phyloP scores from a whole-genome alignment of 2,888 invertebrate species.

The Diabrotica balteata region DNA sequence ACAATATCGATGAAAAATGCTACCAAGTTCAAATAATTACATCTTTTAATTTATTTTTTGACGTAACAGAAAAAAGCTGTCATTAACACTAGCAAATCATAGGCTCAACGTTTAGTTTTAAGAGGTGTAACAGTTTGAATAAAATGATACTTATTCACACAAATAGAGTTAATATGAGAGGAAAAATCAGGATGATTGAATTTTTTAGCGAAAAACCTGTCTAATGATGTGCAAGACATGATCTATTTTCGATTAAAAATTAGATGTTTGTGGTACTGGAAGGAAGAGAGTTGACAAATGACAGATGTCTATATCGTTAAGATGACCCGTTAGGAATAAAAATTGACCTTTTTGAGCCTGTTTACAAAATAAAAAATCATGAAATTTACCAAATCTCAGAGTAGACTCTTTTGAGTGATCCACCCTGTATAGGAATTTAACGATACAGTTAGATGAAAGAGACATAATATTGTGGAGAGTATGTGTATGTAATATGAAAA shows the following conservation, averaged over 20 bases:
- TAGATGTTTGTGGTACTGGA: background rate
- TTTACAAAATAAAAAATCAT: background rate
- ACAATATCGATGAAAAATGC: too few relatives aligned
- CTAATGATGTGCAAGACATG: background rate
- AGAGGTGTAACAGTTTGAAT: too few relatives aligned
- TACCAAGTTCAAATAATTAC: too few relatives aligned
- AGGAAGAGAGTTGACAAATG: background rate
- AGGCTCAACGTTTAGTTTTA: too few relatives aligned
- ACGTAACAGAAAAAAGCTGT: background rate
- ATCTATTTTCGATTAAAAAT: background rate
- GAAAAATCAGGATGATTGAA: too few relatives aligned
- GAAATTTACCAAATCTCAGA: background rate
- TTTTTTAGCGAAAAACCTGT: background rate
- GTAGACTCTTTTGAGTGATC: constrained; percentile 10
- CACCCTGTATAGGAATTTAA: background rate
- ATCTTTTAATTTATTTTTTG: background rate
- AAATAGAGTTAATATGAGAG: too few relatives aligned
- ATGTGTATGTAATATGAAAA: too few relatives aligned
- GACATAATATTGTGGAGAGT: too few relatives aligned
- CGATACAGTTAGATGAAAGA: too few relatives aligned
- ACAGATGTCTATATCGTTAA: background rate
- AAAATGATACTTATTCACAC: too few relatives aligned
- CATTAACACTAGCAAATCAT: too few relatives aligned
- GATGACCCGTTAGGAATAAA: background rate
- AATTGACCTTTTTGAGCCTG: background rate